These are phyloP conservation scores for Pseudorectes ferrugineus DNA, from an alignment of 2,113 vertebrate species.

Conservation along the genomic window DNA sequence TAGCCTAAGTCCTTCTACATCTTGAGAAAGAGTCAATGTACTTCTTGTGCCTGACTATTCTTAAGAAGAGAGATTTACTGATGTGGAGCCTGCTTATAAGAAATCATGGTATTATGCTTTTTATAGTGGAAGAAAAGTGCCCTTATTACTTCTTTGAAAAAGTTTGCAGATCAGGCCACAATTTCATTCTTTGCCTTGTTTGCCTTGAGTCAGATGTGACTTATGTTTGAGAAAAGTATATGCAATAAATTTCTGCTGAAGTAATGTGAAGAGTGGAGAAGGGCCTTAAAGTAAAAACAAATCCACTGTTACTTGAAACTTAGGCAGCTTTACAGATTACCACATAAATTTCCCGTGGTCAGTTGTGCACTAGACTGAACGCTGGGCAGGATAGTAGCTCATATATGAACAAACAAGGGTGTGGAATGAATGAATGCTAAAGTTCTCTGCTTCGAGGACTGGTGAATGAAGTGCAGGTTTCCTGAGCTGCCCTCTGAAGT, in stretches of 20 bases:
- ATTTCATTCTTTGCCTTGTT: not conserved
- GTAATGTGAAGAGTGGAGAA: not conserved
- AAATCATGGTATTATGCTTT: not conserved
- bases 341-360: slow-evolving; percentile 1
- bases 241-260: slow-evolving; percentile 20
- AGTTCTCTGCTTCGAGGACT: not conserved
- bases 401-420: not conserved
- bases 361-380: not conserved
- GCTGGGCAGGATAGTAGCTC: not conserved
- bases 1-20: not conserved
- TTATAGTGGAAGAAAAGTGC: not conserved
- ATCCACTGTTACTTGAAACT: not conserved
- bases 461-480: not conserved
- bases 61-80: not conserved
- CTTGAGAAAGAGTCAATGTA: not conserved
- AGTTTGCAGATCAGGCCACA: not conserved
- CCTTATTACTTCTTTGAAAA: not conserved
- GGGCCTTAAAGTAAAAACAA: slow-evolving; percentile 23
- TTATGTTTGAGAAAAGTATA: not conserved
- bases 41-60: not conserved
- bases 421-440: not conserved
- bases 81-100: not conserved
- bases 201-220: not conserved
- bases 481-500: not conserved
- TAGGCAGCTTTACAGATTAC: slow-evolving; percentile 6